These are phyloP conservation scores for Regulus satrapa DNA, from an alignment of 2,113 vertebrate species.

Conservation along the genomic window DNA sequence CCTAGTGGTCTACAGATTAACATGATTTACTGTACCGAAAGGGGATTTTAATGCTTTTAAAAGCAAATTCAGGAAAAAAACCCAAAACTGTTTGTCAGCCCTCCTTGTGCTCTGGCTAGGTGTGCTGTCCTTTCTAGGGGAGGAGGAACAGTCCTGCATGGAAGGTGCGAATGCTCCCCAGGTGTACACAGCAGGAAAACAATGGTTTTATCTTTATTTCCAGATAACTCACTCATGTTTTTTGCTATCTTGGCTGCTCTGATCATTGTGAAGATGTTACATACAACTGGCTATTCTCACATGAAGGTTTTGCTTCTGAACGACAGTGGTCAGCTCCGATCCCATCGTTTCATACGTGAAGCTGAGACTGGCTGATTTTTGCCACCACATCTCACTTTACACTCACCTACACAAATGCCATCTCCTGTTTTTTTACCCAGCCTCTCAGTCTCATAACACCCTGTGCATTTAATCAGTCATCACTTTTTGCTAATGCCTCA, in stretches of 20 bases:
- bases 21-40: not conserved
- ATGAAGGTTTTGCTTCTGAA: not conserved
- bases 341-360: fast-evolving
- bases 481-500: not conserved
- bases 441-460: not conserved
- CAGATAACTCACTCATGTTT: not conserved
- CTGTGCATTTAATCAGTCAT: not conserved
- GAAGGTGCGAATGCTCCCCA: not conserved
- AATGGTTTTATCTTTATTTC: not conserved
- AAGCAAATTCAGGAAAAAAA: not conserved
- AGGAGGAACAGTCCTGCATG: fast-evolving
- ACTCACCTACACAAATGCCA: not conserved
- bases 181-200: not conserved
- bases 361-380: not conserved
- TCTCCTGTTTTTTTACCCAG: not conserved
- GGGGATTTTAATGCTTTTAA: not conserved
- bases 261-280: not conserved
- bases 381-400: not conserved
- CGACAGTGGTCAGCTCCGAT: not conserved
- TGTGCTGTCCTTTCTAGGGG: not conserved
- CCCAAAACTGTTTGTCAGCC: not conserved
- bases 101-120: not conserved
- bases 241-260: not conserved
- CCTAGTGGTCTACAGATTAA: not conserved
- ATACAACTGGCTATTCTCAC: not conserved